Evolutionary conservation across 37 sponge, comb jelly and placozoan species (phyloP).

Genomic region (Chondrilla cf. caribensis): DNA sequence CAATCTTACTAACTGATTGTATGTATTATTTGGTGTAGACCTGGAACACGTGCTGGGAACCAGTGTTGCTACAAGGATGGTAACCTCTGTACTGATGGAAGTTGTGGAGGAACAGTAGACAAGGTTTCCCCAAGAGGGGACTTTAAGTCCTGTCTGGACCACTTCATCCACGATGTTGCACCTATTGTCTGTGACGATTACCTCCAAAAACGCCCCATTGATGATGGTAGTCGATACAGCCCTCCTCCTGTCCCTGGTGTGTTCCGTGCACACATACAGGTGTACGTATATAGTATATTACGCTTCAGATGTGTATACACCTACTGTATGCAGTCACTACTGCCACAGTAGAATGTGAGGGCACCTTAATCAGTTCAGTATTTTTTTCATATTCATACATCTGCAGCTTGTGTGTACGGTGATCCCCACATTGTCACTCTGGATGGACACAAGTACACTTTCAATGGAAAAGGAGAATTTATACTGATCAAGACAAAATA

Average conservation of each 20-base stretch:
- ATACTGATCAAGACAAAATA: slow-evolving; percentile 38
- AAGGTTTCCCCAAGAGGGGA: not conserved
- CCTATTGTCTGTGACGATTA: slow-evolving; percentile 37
- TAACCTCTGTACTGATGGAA: not conserved
- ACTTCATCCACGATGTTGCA: slow-evolving; percentile 25
- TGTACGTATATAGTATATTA: not conserved
- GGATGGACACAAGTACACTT: slow-evolving; percentile 61
- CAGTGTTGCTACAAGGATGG: slow-evolving; percentile 11
- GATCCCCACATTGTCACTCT: slow-evolving; percentile 71
- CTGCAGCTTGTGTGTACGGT: slow-evolving; percentile 50
- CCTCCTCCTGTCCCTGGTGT: slow-evolving; percentile 42
- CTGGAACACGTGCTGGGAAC: slow-evolving; percentile 1
- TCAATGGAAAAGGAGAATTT: slow-evolving; percentile 76
- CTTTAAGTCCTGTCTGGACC: not conserved
- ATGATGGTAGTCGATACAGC: not conserved
- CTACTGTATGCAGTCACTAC: no score
- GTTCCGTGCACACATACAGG: not conserved
- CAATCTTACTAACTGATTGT: no score
- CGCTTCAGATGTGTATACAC: not conserved
- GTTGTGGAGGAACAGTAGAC: slow-evolving; percentile 44
- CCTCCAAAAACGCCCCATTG: slow-evolving; percentile 27
- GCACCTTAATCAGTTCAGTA: no score
- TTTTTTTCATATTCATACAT: no score
- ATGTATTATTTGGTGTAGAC: no score
- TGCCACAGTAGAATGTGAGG: no score